Base-by-base conservation (phyloP, 2,797 vertebrate species). In the Emydoidea blandingii region DNA sequence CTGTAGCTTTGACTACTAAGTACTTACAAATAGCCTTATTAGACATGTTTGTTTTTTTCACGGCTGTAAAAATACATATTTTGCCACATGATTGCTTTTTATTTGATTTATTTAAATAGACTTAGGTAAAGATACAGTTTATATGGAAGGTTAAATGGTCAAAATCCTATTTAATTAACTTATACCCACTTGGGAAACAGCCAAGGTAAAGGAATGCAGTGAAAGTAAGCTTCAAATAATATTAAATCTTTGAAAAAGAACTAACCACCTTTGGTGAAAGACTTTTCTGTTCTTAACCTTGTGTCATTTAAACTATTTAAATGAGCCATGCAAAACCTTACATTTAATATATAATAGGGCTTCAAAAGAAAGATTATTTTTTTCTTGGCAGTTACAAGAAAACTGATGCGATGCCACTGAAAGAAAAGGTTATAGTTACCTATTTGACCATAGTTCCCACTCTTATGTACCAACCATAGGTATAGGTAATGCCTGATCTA, bases 91-190 rank as follows among this genome's bases (percentile, higher is more conserved):
- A 98, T 93, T 96, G 41, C 4, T 86, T 97, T 97, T 91, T 80
- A 93, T 92, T 98, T 97, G 97, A 97, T 97, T 97, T 97, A 97
- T 97, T 98, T 98, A 98, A 98, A 98, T 97, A 96, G 94, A 96
- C 96, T 97, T 96, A 97, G 95, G 97, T 96, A 95, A 92, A 90
- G 93, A 92, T 93, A 62, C 90, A 95, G 88, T 95, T 91, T 97
- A 79, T 94, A 93, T 88, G 83, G 79, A 96, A 94, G 91, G 95
- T 96, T 93, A 95, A 96, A 96, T 56, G 85, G 91, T 97, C 90
- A 96, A 94, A 98, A 97, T 97, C 88, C 92, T 95, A 86, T 96
- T 97, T 98, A 97, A 98, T 98, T 98, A 97, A 95, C 91, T 97
- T 96, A 94, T 47, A 89, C 82, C 54, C 96, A 90, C 88, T 97